Conservation (phyloP, 2,888 invertebrate species). For the Ctena decussata region DNA sequence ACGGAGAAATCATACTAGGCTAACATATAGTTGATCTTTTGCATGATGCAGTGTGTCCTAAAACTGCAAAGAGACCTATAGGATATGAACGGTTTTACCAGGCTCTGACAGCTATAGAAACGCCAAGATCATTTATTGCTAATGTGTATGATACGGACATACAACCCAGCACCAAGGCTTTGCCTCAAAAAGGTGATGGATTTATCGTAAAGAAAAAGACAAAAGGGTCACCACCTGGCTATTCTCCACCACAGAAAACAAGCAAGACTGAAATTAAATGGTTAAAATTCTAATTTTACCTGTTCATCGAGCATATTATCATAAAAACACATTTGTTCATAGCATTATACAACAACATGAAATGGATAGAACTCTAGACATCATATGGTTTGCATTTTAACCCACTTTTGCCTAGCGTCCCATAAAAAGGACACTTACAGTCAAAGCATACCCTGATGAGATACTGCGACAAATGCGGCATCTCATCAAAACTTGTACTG, state of each 20-base stretch:
- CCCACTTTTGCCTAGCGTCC: too few species aligned
- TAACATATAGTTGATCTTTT: not conserved
- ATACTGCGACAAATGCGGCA: too few species aligned
- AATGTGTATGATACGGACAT: not conserved
- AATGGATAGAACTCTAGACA: too few species aligned
- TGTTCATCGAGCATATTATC: too few species aligned
- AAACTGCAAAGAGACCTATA: not conserved
- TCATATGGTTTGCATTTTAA: too few species aligned
- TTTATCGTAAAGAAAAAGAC: slow-evolving; percentile 4
- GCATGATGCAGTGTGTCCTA: not conserved
- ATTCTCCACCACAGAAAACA: not conserved
- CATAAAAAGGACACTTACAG: too few species aligned
- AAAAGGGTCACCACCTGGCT: not conserved
- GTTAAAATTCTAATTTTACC: slow-evolving; percentile 24
- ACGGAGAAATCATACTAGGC: not conserved
- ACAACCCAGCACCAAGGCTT: not conserved
- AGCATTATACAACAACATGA: too few species aligned
- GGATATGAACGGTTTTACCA: not conserved
- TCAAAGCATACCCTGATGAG: too few species aligned
- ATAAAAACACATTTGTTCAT: too few species aligned
- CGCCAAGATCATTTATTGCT: not conserved
- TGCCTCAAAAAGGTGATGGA: not conserved
- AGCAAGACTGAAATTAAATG: slow-evolving; percentile 2
- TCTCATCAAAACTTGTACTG: too few species aligned
- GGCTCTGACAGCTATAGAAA: not conserved